These are phyloP conservation scores for Rhynchomys soricoides DNA, from an alignment of 2,113 vertebrate genomes.

Conservation along the genomic window DNA sequence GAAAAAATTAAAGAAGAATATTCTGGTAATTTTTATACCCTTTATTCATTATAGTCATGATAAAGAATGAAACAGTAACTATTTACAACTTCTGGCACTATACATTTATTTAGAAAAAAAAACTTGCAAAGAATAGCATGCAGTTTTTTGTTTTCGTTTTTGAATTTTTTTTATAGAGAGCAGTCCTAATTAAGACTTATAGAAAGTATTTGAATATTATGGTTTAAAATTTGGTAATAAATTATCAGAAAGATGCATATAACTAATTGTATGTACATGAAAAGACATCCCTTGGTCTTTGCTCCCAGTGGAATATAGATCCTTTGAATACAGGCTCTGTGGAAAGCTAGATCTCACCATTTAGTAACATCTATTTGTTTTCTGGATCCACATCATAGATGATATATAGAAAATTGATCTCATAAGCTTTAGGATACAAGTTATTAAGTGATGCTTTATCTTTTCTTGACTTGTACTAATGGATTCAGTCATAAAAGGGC, in stretches of 20 bases:
- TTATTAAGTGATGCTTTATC: neutral
- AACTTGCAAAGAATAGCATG: conserved; percentile 4
- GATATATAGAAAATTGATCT: neutral
- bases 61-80: conserved; percentile 44
- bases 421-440: neutral
- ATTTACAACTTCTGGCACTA: conserved; percentile 28
- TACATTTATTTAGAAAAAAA: neutral
- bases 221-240: conserved; percentile 44
- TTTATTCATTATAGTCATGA: conserved; percentile 7
- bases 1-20: neutral
- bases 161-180: conserved; percentile 58
- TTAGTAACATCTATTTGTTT: conserved; percentile 28
- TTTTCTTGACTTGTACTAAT: neutral
- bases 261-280: neutral
- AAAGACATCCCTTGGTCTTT: neutral
- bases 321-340: neutral
- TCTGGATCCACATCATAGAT: neutral
- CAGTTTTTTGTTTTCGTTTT: too few relatives aligned
- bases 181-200: conserved; percentile 11
- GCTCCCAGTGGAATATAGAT: conserved; percentile 28
- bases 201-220: conserved; percentile 61
- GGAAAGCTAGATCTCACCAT: neutral
- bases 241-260: neutral
- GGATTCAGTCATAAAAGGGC: neutral
- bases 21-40: neutral